Evolutionary conservation across 2,888 invertebrate species (phyloP).

Genomic region (Ophion costatus): DNA sequence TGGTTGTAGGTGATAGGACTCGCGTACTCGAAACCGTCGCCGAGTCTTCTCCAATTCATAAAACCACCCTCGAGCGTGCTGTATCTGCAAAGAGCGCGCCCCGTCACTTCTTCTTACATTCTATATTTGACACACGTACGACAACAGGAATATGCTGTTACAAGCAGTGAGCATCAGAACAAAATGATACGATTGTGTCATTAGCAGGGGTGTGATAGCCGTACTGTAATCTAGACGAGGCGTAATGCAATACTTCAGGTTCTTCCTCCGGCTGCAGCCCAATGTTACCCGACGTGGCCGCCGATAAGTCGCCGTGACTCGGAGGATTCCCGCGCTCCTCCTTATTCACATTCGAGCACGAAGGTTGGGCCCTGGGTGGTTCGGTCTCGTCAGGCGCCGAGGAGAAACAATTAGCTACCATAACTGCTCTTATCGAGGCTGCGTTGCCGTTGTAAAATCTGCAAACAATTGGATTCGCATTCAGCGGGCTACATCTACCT

Average conservation of each 20-base stretch:
- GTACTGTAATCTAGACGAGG: conserved; percentile 82
- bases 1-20: conserved; percentile 87
- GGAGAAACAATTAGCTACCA: conserved; percentile 89
- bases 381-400: conserved; percentile 78
- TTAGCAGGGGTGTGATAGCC: conserved; percentile 50
- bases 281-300: conserved; percentile 69
- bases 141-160: conserved; percentile 13
- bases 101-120: conserved; percentile 9
- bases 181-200: conserved; percentile 31
- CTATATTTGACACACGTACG: not conserved
- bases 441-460: conserved; percentile 92
- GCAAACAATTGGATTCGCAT: conserved; percentile 18
- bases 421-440: conserved; percentile 90
- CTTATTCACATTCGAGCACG: conserved; percentile 75
- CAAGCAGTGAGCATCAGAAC: conserved; percentile 11
- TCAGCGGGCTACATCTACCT: not conserved
- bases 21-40: conserved; percentile 84
- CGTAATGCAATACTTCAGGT: conserved; percentile 79
- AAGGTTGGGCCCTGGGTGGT: conserved; percentile 75
- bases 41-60: conserved; percentile 82
- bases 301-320: conserved; percentile 84
- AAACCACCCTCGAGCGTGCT: conserved; percentile 81
- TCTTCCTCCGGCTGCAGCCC: conserved; percentile 67
- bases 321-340: conserved; percentile 85
- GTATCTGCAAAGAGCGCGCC: conserved; percentile 71